Conservation (phyloP, 2,797 vertebrate genomes). For the Nannoperca obscura region DNA sequence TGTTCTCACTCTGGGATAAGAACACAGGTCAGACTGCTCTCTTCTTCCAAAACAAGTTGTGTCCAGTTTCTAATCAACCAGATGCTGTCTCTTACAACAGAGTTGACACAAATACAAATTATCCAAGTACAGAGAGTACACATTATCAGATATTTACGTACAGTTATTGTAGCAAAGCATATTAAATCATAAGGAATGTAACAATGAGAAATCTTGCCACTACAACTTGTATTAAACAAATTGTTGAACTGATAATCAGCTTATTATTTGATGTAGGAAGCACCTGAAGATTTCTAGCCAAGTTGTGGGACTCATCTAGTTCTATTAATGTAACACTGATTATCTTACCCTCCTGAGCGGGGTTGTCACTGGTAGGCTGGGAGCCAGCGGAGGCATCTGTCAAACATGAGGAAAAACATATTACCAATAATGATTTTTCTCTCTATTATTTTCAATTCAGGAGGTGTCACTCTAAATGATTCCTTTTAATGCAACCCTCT, state of each 20-base stretch:
- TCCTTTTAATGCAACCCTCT: not conserved
- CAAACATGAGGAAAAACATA: not conserved
- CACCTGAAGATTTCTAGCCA: not conserved
- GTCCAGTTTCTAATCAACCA: too few species aligned
- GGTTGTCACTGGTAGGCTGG: conserved; percentile 57
- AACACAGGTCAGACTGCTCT: too few species aligned
- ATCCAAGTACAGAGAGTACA: too few species aligned
- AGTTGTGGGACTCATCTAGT: not conserved
- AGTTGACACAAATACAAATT: too few species aligned
- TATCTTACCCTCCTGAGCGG: conserved; percentile 68
- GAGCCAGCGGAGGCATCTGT: conserved; percentile 46
- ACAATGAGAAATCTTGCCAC: too few species aligned
- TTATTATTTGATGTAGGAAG: not conserved
- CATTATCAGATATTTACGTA: too few species aligned
- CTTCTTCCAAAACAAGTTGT: too few species aligned
- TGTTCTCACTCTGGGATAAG: too few species aligned
- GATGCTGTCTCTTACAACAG: too few species aligned
- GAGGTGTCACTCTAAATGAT: not conserved
- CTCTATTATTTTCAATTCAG: not conserved
- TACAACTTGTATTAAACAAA: not conserved
- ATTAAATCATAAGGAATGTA: too few species aligned
- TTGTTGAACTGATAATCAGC: not conserved
- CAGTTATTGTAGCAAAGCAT: too few species aligned
- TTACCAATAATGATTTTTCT: not conserved
- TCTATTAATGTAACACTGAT: not conserved